These are phyloP conservation scores for Drosophila trapezifrons DNA, from an alignment of 1,140 invertebrate genomes.

Conservation along the genomic window DNA sequence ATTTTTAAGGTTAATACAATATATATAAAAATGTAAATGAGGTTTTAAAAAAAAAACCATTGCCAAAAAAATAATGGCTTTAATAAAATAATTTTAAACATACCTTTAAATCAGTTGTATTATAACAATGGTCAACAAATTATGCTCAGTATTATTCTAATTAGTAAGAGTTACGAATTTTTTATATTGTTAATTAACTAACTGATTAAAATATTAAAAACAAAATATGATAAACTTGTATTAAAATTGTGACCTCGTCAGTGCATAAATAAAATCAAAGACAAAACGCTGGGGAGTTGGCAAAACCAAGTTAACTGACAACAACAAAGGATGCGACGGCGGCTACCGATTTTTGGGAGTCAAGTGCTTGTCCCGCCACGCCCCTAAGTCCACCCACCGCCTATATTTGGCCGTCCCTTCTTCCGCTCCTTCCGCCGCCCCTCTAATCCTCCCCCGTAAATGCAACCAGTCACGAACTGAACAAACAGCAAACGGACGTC, in stretches of 20 bases:
- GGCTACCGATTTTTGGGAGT: conserved; percentile 32
- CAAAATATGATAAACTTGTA: neutral
- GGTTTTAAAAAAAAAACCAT: too few species aligned
- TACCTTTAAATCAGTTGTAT: too few species aligned
- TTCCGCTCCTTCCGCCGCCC: too few species aligned
- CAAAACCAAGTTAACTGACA: conserved; percentile 8
- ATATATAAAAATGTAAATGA: too few species aligned
- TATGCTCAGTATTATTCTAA: too few species aligned
- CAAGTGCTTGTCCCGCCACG: conserved; percentile 44
- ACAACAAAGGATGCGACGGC: conserved; percentile 42
- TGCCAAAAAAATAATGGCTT: too few species aligned
- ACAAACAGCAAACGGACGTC: conserved; percentile 56
- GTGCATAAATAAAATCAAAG: neutral
- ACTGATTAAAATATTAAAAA: too few species aligned
- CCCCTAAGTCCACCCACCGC: conserved; percentile 15
- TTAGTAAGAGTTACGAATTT: too few species aligned
- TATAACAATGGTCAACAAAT: too few species aligned
- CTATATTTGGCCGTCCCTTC: neutral
- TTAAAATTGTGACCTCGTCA: neutral
- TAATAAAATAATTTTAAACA: too few species aligned
- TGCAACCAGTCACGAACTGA: conserved; percentile 60
- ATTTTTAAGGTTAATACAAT: too few species aligned
- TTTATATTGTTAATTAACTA: too few species aligned
- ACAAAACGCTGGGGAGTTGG: neutral
- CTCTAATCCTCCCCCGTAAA: neutral